phyloP scores from a whole-genome alignment of 2,797 vertebrate species.

The Stomatorhinus walkeri region DNA sequence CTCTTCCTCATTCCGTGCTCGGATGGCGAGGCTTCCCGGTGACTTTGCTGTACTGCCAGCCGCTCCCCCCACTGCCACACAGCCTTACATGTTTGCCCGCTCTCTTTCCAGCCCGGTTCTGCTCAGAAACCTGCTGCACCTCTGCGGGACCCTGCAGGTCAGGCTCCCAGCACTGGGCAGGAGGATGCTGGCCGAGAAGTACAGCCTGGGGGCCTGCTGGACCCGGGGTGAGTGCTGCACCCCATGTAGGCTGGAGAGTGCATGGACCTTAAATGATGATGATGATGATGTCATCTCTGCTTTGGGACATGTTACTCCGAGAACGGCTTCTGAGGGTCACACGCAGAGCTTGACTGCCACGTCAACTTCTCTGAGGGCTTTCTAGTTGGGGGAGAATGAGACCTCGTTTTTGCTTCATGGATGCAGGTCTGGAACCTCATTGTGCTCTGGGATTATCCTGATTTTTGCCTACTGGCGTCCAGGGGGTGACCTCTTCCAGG shows the following conservation, averaged over 20 bases:
- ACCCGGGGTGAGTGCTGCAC: constrained; percentile 65
- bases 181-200: constrained; percentile 68
- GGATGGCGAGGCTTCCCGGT: not conserved
- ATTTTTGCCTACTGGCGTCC: constrained; percentile 20
- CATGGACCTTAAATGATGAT: not conserved
- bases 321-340: not conserved
- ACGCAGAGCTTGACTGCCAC: not conserved
- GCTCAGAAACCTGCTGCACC: constrained; percentile 71
- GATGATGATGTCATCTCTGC: not conserved
- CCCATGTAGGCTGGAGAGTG: not conserved
- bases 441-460: not conserved
- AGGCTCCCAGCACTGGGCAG: constrained; percentile 59
- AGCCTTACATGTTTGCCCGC: not conserved
- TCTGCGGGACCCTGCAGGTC: constrained; percentile 66
- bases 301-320: not conserved
- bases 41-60: not conserved
- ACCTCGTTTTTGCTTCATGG: not conserved
- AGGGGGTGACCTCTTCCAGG: constrained; percentile 78
- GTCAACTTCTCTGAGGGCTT: not conserved
- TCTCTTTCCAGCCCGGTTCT: constrained; percentile 63
- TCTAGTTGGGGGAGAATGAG: not conserved
- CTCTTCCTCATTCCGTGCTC: not conserved
- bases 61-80: not conserved
- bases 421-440: not conserved
- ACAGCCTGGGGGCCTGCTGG: constrained; percentile 66